A percentile compares a stretch with the other conserved stretches of the same genome.
Conservation (phyloP, 2,797 vertebrate species). For the Bryconaethiops microstoma region DNA sequence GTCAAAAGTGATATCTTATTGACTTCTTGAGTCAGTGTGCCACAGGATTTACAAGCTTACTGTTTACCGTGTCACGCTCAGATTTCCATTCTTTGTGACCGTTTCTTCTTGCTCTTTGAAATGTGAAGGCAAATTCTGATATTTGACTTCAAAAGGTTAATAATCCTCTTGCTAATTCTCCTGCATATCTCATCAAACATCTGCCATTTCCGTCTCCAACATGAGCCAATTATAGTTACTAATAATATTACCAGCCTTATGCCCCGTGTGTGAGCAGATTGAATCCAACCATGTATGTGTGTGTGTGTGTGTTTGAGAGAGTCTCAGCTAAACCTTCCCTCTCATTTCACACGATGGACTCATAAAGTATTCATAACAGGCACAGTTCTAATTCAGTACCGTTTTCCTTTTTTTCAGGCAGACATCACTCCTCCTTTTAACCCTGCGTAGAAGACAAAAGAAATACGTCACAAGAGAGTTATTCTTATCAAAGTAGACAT, state of each 20-base stretch:
- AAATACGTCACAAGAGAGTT: background rate
- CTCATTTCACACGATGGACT: conserved; percentile 73
- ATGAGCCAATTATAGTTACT: conserved; percentile 75
- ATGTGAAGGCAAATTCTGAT: conserved; percentile 24
- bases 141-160: conserved; percentile 46
- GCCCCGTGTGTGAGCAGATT: conserved; percentile 65
- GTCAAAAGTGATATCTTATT: background rate
- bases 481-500: background rate
- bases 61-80: background rate
- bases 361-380: conserved; percentile 74
- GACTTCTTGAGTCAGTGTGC: background rate
- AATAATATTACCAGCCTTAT: conserved; percentile 68
- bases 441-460: conserved; percentile 2
- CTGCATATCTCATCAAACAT: conserved; percentile 49
- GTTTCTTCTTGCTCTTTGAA: conserved; percentile 31
- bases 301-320: conserved; percentile 20
- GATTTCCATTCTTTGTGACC: background rate
- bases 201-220: conserved; percentile 66
- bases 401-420: conserved; percentile 25
- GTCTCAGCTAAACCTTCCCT: conserved; percentile 68
- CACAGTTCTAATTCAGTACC: conserved; percentile 42
- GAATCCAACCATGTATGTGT: conserved; percentile 62
- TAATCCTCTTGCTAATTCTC: conserved; percentile 44
- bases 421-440: conserved; percentile 32
- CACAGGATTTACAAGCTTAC: background rate